phyloP scores from a whole-genome alignment of 2,113 vertebrate genomes.

The Eonycteris spelaea region DNA sequence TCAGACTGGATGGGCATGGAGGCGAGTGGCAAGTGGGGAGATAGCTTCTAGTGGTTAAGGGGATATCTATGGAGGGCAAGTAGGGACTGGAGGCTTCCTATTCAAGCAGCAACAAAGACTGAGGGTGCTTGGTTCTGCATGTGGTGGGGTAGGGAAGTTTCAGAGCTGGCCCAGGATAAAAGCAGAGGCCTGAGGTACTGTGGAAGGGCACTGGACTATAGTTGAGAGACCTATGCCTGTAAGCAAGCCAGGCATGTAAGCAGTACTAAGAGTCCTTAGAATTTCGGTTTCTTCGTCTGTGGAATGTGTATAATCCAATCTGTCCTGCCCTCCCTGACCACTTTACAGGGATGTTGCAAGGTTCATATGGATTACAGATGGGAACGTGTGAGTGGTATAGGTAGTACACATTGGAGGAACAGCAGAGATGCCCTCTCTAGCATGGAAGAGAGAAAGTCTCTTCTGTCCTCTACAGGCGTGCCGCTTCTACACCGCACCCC shows the following conservation, averaged over 20 bases:
- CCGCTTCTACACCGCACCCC: neutral
- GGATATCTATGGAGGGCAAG: neutral
- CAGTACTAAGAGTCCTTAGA: too few species aligned
- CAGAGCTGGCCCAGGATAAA: neutral
- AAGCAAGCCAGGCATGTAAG: neutral
- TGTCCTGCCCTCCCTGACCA: neutral
- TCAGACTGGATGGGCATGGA: neutral
- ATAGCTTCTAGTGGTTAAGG: neutral
- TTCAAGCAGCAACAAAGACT: neutral
- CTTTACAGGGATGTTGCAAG: neutral
- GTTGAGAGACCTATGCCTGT: neutral
- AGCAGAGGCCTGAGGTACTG: neutral
- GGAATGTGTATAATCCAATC: neutral
- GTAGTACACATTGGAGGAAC: rapidly evolving
- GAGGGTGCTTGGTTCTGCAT: neutral
- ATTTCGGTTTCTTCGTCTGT: neutral
- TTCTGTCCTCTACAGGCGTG: rapidly evolving
- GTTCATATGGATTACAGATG: neutral
- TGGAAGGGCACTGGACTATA: neutral
- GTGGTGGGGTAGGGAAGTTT: neutral
- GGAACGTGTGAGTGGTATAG: neutral
- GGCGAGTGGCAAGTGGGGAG: neutral
- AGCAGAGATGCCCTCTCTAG: neutral
- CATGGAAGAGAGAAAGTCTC: neutral
- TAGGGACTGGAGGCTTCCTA: neutral